A percentile compares a stretch with the other conserved stretches of the same genome.
These are phyloP conservation scores for Brachyhypopomus occidentalis DNA, from an alignment of 2,113 vertebrate genomes.

Conservation along the genomic window DNA sequence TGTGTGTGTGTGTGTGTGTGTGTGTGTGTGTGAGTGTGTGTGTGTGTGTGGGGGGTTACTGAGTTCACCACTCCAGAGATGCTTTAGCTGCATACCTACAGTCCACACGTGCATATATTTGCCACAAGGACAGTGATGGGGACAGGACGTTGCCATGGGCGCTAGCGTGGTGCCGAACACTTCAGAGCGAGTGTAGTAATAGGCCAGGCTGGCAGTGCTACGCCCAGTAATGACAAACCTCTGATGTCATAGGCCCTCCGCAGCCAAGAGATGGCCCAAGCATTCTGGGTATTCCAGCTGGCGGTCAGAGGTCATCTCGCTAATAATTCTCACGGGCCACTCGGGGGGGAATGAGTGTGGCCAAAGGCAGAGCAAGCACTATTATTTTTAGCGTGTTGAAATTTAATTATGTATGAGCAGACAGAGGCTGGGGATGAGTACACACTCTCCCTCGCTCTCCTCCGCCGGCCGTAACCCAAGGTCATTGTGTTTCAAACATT, in stretches of 20 bases:
- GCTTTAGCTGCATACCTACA: neutral
- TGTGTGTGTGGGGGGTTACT: too few relatives aligned
- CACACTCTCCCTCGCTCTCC: neutral
- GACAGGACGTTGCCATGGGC: neutral
- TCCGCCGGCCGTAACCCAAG: slow-evolving; percentile 27
- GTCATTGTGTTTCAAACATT: slow-evolving; percentile 37
- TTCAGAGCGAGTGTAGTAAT: neutral
- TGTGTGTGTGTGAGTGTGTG: too few relatives aligned
- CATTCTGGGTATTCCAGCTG: slow-evolving; percentile 35
- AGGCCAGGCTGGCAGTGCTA: neutral
- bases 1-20: too few relatives aligned
- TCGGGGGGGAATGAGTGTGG: neutral
- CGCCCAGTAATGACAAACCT: slow-evolving; percentile 31
- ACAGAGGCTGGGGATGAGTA: slow-evolving; percentile 31
- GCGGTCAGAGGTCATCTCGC: slow-evolving; percentile 44
- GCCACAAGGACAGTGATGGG: neutral
- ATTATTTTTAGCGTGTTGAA: slow-evolving; percentile 43
- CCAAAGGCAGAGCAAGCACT: slow-evolving; percentile 33
- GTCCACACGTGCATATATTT: neutral
- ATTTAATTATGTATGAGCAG: slow-evolving; percentile 54
- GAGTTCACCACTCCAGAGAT: too few relatives aligned
- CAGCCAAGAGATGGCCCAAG: slow-evolving; percentile 23
- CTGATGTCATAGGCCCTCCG: slow-evolving; percentile 29
- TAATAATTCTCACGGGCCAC: slow-evolving; percentile 33
- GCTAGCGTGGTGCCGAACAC: neutral